A percentile compares a stretch with the other conserved stretches of the same genome.
These are phyloP conservation scores for Catharus bicknelli DNA, from an alignment of 2,113 vertebrate genomes.

Conservation along the genomic window DNA sequence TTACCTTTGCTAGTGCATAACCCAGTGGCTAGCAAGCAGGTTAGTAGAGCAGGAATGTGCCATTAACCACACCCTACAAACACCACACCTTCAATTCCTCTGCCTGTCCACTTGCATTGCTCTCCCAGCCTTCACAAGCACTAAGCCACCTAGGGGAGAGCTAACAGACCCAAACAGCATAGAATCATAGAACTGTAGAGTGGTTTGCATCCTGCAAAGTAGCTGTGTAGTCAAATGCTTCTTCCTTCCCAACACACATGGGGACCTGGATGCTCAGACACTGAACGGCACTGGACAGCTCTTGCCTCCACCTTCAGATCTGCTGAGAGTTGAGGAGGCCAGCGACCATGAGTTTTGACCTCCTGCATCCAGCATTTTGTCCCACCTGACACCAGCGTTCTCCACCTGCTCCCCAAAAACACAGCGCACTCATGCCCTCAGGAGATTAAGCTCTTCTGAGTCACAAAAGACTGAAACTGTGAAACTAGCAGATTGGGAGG, in stretches of 20 bases:
- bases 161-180: neutral
- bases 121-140: neutral
- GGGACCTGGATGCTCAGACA: neutral
- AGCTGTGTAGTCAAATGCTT: neutral
- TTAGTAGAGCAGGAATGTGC: neutral
- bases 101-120: neutral
- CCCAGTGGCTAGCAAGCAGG: neutral
- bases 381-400: fast-evolving
- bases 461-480: neutral
- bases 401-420: neutral
- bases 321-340: neutral
- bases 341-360: neutral
- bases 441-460: neutral
- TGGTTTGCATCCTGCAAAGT: neutral
- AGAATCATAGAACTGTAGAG: neutral
- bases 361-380: neutral
- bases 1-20: neutral
- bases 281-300: neutral
- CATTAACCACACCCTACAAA: neutral
- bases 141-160: neutral
- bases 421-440: neutral
- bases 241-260: neutral
- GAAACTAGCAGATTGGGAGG: neutral
- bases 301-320: neutral
- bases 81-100: neutral